Percentiles rank a stretch among this genome's conserved stretches.
phyloP scores from a whole-genome alignment of 2,113 vertebrate genomes.

The Poecilia latipinna region DNA sequence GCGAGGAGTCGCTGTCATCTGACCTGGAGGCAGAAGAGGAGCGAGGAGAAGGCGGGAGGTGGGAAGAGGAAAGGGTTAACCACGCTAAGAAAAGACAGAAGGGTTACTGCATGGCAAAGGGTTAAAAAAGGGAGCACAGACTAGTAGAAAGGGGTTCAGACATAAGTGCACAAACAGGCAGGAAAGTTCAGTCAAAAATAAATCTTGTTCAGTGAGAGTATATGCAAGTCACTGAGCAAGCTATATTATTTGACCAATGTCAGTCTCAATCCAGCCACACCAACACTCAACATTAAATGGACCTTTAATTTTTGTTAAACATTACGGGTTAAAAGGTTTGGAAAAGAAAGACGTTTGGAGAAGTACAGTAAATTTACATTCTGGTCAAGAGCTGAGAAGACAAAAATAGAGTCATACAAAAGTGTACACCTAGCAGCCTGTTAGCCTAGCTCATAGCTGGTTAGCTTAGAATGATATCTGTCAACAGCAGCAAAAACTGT shows the following conservation, averaged over 20 bases:
- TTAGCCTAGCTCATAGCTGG: background rate
- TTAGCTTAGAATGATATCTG: background rate
- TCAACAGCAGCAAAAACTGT: background rate
- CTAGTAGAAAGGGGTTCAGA: slow-evolving; percentile 49
- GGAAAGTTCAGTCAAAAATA: slow-evolving; percentile 45
- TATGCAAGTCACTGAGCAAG: slow-evolving; percentile 27
- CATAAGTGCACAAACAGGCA: slow-evolving; percentile 42
- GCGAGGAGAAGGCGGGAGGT: slow-evolving; percentile 76
- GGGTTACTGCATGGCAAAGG: slow-evolving; percentile 65
- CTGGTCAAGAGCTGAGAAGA: background rate
- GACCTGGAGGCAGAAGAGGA: slow-evolving; percentile 99
- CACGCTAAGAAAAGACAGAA: slow-evolving; percentile 67
- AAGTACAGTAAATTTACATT: slow-evolving; percentile 6
- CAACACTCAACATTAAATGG: background rate
- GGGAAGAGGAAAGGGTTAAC: slow-evolving; percentile 75
- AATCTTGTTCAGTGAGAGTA: slow-evolving; percentile 38
- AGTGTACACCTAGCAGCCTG: background rate
- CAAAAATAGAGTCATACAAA: background rate
- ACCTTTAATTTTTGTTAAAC: slow-evolving; percentile 1
- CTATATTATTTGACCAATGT: slow-evolving; percentile 29
- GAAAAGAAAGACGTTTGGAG: slow-evolving; percentile 16
- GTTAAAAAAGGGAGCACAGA: slow-evolving; percentile 53
- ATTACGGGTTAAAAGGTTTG: slow-evolving; percentile 4
- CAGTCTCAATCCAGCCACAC: background rate
- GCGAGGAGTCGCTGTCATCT: slow-evolving; percentile 99